phyloP scores from a whole-genome alignment of 1,140 invertebrate species.

The Polyergus mexicanus region DNA sequence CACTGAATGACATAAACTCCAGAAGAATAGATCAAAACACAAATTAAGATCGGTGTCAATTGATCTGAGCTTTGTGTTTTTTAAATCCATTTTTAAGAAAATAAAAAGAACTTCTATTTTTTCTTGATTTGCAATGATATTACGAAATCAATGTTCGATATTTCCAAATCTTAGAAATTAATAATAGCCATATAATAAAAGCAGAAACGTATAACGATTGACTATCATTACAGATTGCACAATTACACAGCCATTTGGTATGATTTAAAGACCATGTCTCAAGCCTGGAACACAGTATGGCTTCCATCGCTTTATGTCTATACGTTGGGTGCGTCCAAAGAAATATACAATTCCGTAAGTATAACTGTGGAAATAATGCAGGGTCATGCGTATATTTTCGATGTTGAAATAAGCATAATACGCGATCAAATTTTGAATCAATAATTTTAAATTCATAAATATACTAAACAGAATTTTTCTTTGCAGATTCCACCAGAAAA shows the following conservation, averaged over 20 bases:
- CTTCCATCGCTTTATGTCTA: conserved; percentile 91
- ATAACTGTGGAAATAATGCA: background rate
- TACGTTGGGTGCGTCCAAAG: conserved; percentile 91
- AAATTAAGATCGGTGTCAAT: too few relatives aligned
- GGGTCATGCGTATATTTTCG: background rate
- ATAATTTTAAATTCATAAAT: conserved; percentile 7
- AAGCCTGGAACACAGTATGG: conserved; percentile 90
- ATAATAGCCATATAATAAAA: background rate
- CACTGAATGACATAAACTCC: background rate
- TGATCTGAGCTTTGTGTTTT: background rate
- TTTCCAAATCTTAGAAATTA: background rate
- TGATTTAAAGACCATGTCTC: conserved; percentile 90
- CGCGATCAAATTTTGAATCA: background rate
- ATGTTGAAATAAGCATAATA: background rate
- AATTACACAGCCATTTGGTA: conserved; percentile 91
- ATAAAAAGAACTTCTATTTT: background rate
- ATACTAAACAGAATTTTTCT: conserved; percentile 7
- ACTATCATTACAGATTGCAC: conserved; percentile 87
- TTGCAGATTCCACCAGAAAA: conserved; percentile 86
- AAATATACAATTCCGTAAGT: conserved; percentile 90
- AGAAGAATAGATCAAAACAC: too few relatives aligned
- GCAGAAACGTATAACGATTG: background rate
- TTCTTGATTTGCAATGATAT: background rate
- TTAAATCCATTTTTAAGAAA: conserved; percentile 3
- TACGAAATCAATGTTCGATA: background rate